Evolutionary conservation across 2,888 invertebrate genomes (phyloP).

Genomic region (Eupithecia vulgata): DNA sequence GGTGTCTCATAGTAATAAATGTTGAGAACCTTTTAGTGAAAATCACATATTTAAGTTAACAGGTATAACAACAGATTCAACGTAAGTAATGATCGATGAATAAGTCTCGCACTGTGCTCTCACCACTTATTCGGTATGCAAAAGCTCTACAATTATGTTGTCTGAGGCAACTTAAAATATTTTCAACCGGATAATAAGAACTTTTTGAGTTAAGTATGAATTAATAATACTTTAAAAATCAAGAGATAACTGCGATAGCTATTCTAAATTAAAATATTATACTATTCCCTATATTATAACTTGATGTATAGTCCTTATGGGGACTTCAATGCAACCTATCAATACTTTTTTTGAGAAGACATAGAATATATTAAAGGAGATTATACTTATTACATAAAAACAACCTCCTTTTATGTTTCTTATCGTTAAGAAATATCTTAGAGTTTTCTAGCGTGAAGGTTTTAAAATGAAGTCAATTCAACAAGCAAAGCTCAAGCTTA

Average conservation of each 20-base stretch:
- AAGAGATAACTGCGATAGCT: not conserved
- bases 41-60: not conserved
- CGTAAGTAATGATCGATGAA: not conserved
- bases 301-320: not conserved
- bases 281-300: too few species aligned
- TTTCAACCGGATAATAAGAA: not conserved
- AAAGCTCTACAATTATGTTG: slow-evolving; percentile 15
- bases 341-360: not conserved
- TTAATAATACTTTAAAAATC: not conserved
- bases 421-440: not conserved
- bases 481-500: not conserved
- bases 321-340: not conserved
- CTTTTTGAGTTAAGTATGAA: not conserved
- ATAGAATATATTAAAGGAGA: not conserved
- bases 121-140: slow-evolving; percentile 32
- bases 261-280: too few species aligned
- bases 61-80: not conserved
- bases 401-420: not conserved
- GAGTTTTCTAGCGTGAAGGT: not conserved
- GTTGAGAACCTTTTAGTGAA: not conserved
- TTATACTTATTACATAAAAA: not conserved
- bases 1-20: not conserved
- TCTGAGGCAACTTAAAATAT: not conserved
- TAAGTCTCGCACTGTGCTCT: not conserved
- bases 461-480: not conserved